Evolutionary conservation across 2,888 invertebrate species (phyloP).

Genomic region (Drosophila prolongata): DNA sequence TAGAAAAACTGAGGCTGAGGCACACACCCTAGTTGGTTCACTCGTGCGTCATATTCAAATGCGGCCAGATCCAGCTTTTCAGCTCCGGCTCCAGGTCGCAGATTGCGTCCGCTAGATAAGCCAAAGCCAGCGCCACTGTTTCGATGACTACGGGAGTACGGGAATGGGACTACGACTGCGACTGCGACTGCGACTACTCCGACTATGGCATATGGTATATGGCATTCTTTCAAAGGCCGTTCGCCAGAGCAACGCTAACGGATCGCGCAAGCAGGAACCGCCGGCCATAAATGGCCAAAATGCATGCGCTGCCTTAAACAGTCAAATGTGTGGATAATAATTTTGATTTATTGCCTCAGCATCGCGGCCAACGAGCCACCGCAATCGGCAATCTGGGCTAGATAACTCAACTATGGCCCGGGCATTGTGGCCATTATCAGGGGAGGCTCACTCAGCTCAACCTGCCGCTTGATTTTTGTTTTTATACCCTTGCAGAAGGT

Average conservation of each 20-base stretch:
- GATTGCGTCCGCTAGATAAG: constrained; percentile 75
- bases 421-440: constrained; percentile 57
- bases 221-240: constrained; percentile 79
- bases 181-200: constrained; percentile 19
- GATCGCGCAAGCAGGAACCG: constrained; percentile 65
- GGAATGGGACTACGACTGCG: constrained; percentile 10
- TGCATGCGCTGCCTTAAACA: constrained; percentile 73
- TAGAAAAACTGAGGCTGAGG: constrained; percentile 2
- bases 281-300: constrained; percentile 68
- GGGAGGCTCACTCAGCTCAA: constrained; percentile 25
- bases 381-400: constrained; percentile 62
- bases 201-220: constrained; percentile 14
- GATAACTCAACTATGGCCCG: constrained; percentile 63
- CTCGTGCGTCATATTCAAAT: constrained; percentile 80
- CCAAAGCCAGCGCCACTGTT: constrained; percentile 74
- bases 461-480: constrained; percentile 17
- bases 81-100: constrained; percentile 38
- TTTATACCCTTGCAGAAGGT: too few relatives aligned
- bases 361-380: constrained; percentile 28
- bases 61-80: constrained; percentile 44
- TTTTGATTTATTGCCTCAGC: constrained; percentile 76
- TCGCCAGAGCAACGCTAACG: constrained; percentile 56
- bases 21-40: constrained; percentile 76
- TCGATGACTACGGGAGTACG: constrained; percentile 34
- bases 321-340: constrained; percentile 79